A percentile compares a stretch with the other conserved stretches of the same genome.
Evolutionary conservation across 2,888 invertebrate species (phyloP).

Genomic region (Arenicola marina): DNA sequence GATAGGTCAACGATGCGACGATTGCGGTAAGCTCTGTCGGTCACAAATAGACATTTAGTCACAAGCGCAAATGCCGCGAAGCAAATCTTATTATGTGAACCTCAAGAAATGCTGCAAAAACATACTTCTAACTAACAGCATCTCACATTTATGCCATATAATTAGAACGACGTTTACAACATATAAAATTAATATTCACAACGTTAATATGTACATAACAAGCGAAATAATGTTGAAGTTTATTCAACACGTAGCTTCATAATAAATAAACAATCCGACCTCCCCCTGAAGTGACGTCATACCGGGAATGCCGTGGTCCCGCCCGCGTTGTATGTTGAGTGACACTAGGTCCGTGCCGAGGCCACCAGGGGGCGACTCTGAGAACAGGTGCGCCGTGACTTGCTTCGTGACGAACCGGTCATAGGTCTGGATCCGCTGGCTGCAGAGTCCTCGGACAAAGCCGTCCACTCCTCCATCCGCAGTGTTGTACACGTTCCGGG

Average conservation of each 20-base stretch:
- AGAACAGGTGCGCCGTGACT: conserved; percentile 25
- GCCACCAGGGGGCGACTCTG: conserved; percentile 26
- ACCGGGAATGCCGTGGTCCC: conserved; percentile 82
- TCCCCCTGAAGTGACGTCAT: too few relatives aligned
- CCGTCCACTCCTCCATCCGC: conserved; percentile 30
- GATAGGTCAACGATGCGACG: too few relatives aligned
- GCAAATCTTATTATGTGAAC: too few relatives aligned
- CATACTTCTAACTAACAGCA: too few relatives aligned
- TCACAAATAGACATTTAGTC: too few relatives aligned
- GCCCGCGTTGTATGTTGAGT: conserved; percentile 83
- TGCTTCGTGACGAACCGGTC: conserved; percentile 18
- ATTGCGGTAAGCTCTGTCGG: too few relatives aligned
- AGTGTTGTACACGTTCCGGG: conserved; percentile 77
- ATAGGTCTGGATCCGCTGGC: conserved; percentile 11
- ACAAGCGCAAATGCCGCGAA: too few relatives aligned
- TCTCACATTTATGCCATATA: too few relatives aligned
- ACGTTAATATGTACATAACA: not conserved
- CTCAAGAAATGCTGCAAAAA: too few relatives aligned
- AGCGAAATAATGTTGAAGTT: not conserved
- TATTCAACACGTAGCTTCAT: too few relatives aligned
- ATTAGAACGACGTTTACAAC: not conserved
- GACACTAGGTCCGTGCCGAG: conserved; percentile 77
- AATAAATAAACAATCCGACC: too few relatives aligned
- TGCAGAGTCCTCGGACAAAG: conserved; percentile 31
- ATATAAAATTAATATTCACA: not conserved